These are phyloP conservation scores for Metalampra italica DNA, from an alignment of 2,888 invertebrate genomes.

Conservation along the genomic window DNA sequence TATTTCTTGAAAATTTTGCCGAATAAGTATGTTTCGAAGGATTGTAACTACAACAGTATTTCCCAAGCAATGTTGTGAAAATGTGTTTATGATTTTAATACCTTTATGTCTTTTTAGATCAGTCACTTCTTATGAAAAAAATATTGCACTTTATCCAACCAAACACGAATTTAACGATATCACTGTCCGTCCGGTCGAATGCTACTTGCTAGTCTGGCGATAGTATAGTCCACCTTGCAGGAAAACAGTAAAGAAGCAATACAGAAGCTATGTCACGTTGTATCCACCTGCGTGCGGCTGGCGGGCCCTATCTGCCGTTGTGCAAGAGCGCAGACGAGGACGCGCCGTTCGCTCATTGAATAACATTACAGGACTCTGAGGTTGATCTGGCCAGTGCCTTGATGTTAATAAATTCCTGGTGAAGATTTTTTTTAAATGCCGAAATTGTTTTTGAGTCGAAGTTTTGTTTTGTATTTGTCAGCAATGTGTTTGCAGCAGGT, in stretches of 20 bases:
- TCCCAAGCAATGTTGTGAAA: too few species aligned
- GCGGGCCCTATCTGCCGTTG: constrained; percentile 49
- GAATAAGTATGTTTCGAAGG: too few species aligned
- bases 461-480: too few species aligned
- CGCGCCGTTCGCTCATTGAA: constrained; percentile 37
- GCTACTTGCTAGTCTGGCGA: constrained; percentile 3
- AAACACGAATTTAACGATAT: background rate
- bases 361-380: constrained; percentile 41
- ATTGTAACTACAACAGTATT: too few species aligned
- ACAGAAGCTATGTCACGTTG: constrained; percentile 59
- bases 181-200: background rate
- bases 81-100: too few species aligned
- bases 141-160: background rate
- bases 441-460: too few species aligned
- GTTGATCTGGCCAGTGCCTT: constrained; percentile 23
- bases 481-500: too few species aligned
- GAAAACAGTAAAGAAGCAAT: constrained; percentile 60
- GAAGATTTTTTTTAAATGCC: too few species aligned
- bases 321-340: constrained; percentile 53
- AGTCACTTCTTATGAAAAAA: too few species aligned
- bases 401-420: constrained; percentile 23
- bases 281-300: constrained; percentile 28
- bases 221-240: constrained; percentile 30
- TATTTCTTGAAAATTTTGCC: too few species aligned
- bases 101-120: too few species aligned